Base-by-base conservation (phyloP, 2,797 vertebrate genomes). In the Acipenser oxyrinchus region DNA sequence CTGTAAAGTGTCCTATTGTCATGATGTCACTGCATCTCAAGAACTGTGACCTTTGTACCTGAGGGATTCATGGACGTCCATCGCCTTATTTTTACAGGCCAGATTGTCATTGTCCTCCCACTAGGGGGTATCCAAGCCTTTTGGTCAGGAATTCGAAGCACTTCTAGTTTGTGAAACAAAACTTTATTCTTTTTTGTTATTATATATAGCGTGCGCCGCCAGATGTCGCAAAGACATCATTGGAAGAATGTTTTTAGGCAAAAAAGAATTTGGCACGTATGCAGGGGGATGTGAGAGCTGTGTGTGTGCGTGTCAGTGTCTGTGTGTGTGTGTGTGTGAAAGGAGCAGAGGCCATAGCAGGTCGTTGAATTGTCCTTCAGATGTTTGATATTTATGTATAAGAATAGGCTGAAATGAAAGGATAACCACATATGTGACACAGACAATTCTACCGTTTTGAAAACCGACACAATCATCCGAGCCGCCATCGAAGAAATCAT, bases 191-290 rank as follows among this genome's bases (percentile, higher is more conserved):
- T 51, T 48, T 11, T 51, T 18, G 61, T 64, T 65, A 65, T 69
- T 88, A 78, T 87, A 88, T 92, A 89, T 93, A 85, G 83, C 78
- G 70, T 80, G 83, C 80, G 81, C 96, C 95, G 91, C 92, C 95
- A 99, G 96, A 98, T 99, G 96, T 99, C 95, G 95, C 96, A 99
- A 95, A 97, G 94, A 87, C 92, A 93, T 96, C 90, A 84, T 89
- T 87, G 88, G 92, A 93, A 83, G 88, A 88, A 85, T 80, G 76
- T 61, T 82, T 89, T 79, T 78, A 86, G 88, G 87, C 87, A 90
- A 92, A 91, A 94, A 81, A 82, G 82, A 90, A 86, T 88, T 93
- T 91, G 82, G 89, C 92, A 92, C 93, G 92, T 93, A 92, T 84
- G 87, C 91, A 79, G 92, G 92, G 91, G 89, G 94, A 91, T 84